Evolutionary conservation across 2,113 vertebrate species (phyloP).

Genomic region (Phrynosoma blainvillii): DNA sequence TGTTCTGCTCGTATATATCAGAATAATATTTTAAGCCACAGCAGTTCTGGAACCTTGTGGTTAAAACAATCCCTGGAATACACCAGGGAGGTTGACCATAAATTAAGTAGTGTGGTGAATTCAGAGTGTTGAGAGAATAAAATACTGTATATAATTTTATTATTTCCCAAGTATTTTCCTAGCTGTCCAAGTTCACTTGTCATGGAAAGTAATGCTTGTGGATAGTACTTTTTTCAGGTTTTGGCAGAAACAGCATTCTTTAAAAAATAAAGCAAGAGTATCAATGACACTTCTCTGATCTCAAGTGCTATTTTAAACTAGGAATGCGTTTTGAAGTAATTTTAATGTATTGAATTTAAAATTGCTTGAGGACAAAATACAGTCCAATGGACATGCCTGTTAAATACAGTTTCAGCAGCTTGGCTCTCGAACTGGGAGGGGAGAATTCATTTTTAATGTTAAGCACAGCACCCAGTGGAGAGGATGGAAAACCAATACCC

Average conservation of each 20-base stretch:
- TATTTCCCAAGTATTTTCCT: constrained; percentile 9
- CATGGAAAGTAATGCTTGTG: constrained; percentile 16
- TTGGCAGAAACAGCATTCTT: constrained; percentile 28
- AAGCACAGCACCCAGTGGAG: too few species aligned
- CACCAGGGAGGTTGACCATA: not conserved
- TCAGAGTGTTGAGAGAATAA: constrained; percentile 21
- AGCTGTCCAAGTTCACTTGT: not conserved
- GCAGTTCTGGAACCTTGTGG: constrained; percentile 14
- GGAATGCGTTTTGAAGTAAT: not conserved
- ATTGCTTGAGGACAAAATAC: not conserved
- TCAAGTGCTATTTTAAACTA: constrained; percentile 28
- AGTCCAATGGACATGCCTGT: too few species aligned
- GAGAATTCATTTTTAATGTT: too few species aligned
- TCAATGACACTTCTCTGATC: not conserved
- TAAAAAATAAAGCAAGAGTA: not conserved
- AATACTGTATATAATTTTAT: not conserved
- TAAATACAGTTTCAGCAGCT: too few species aligned
- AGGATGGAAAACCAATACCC: too few species aligned
- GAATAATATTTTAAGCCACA: not conserved
- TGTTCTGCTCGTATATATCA: not conserved
- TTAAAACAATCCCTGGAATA: not conserved
- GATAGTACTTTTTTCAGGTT: constrained; percentile 1
- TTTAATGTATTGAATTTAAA: constrained; percentile 17
- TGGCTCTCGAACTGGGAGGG: too few species aligned
- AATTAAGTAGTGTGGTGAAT: not conserved